Conservation (phyloP, 1,140 invertebrate genomes). For the Macrotrachela quadricornifera region DNA sequence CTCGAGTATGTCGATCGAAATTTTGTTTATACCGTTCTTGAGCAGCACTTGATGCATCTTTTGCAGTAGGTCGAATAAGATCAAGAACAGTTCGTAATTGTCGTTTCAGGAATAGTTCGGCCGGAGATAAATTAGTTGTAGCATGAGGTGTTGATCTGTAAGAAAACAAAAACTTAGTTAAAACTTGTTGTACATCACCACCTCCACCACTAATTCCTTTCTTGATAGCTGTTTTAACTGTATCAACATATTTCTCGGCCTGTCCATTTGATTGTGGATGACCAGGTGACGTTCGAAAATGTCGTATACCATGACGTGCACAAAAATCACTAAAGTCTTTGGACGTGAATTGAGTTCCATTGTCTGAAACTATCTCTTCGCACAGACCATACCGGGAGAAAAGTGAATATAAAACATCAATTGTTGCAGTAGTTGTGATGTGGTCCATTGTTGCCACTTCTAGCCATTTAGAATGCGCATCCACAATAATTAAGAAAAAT, state of each 20-base stretch:
- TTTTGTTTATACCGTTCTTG: no score
- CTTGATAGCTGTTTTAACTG: background rate
- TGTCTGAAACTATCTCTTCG: constrained; percentile 18
- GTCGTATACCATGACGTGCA: constrained; percentile 14
- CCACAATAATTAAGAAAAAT: constrained; percentile 27
- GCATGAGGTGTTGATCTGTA: background rate
- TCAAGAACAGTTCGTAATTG: background rate
- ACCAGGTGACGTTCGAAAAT: constrained; percentile 13
- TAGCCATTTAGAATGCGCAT: constrained; percentile 28
- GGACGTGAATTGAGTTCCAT: constrained; percentile 20
- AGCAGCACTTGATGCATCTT: no score
- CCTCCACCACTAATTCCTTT: no score
- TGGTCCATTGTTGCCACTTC: constrained; percentile 14
- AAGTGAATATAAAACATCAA: constrained; percentile 1
- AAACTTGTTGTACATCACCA: background rate
- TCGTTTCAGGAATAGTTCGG: background rate
- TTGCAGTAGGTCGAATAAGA: background rate
- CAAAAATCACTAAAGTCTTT: constrained; percentile 17
- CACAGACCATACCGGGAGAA: constrained; percentile 13
- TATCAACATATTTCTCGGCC: constrained; percentile 8
- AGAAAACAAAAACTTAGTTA: background rate
- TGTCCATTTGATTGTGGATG: constrained; percentile 16
- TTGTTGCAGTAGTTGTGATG: constrained; percentile 8
- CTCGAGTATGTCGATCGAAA: no score
- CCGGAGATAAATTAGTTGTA: background rate